Percentiles rank a stretch among this genome's conserved stretches.
Evolutionary conservation across 2,888 invertebrate species (phyloP).

Genomic region (Pogonocherus hispidulus): DNA sequence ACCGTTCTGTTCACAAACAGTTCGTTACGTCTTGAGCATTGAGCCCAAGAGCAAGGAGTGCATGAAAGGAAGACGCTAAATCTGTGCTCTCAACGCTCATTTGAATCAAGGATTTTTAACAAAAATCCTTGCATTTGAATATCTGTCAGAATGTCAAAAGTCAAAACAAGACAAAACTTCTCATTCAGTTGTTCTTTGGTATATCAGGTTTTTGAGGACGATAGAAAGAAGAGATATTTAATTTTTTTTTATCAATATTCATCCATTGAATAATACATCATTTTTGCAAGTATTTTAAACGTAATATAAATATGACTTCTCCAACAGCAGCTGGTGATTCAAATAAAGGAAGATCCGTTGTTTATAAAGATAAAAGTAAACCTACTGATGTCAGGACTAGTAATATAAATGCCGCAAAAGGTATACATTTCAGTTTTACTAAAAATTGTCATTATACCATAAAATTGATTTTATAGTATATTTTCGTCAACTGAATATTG

Average conservation of each 20-base stretch:
- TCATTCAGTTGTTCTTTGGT: too few species aligned
- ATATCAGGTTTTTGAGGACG: too few species aligned
- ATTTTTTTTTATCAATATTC: conserved; percentile 9
- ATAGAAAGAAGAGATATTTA: neutral
- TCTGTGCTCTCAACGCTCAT: too few species aligned
- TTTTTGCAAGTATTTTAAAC: neutral
- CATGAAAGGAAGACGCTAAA: too few species aligned
- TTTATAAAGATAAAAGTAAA: conserved; percentile 93
- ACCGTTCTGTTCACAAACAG: too few species aligned
- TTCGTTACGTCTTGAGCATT: too few species aligned
- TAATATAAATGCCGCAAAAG: conserved; percentile 98
- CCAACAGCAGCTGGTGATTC: conserved; percentile 68
- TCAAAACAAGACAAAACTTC: too few species aligned
- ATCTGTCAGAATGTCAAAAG: too few species aligned
- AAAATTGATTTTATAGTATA: neutral
- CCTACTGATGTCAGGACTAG: conserved; percentile 94
- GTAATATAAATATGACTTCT: conserved; percentile 66
- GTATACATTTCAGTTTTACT: conserved; percentile 70
- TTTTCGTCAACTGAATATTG: neutral
- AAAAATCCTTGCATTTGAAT: too few species aligned
- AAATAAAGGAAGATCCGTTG: conserved; percentile 68
- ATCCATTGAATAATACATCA: conserved; percentile 2
- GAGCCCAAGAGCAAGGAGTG: too few species aligned
- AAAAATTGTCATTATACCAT: neutral
- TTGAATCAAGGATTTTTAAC: too few species aligned